Evolutionary conservation across 2,888 invertebrate genomes (phyloP).

Genomic region (Marronus borbonicus): DNA sequence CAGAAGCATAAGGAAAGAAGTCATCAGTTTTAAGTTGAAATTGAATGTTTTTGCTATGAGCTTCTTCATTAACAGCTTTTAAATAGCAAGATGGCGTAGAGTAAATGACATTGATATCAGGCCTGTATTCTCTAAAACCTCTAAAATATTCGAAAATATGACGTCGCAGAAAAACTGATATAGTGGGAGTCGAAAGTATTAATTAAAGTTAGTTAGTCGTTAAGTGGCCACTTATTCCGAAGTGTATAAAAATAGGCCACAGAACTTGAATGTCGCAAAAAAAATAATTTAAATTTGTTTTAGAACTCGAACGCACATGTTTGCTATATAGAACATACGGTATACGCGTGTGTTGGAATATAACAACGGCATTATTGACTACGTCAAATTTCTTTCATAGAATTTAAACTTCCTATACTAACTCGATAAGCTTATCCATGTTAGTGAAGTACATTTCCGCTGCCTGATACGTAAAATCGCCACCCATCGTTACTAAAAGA

Average conservation of each 20-base stretch:
- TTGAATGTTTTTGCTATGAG: conserved; percentile 73
- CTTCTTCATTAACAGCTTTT: conserved; percentile 82
- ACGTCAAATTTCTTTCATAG: neutral
- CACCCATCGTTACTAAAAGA: conserved; percentile 91
- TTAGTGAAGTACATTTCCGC: conserved; percentile 86
- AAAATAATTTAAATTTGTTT: too few relatives aligned
- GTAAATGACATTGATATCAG: conserved; percentile 80
- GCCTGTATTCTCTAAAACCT: conserved; percentile 45
- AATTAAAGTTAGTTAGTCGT: too few relatives aligned
- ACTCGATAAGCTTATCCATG: conserved; percentile 90
- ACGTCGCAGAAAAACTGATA: too few relatives aligned
- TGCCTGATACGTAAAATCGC: conserved; percentile 90
- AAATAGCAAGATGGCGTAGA: conserved; percentile 91
- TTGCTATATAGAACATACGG: neutral
- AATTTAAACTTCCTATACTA: conserved; percentile 66
- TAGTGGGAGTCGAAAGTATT: too few relatives aligned
- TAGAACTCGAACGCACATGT: too few relatives aligned
- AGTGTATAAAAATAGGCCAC: too few relatives aligned
- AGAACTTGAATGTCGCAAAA: too few relatives aligned
- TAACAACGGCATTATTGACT: neutral
- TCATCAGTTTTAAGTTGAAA: conserved; percentile 74
- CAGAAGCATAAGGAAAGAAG: conserved; percentile 65
- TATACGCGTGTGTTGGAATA: neutral
- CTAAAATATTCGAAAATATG: conserved; percentile 31
- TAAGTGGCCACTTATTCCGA: too few relatives aligned